A percentile compares a stretch with the other conserved stretches of the same genome.
Evolutionary conservation across 2,797 vertebrate genomes (phyloP).

Genomic region (Otolemur crassicaudatus): DNA sequence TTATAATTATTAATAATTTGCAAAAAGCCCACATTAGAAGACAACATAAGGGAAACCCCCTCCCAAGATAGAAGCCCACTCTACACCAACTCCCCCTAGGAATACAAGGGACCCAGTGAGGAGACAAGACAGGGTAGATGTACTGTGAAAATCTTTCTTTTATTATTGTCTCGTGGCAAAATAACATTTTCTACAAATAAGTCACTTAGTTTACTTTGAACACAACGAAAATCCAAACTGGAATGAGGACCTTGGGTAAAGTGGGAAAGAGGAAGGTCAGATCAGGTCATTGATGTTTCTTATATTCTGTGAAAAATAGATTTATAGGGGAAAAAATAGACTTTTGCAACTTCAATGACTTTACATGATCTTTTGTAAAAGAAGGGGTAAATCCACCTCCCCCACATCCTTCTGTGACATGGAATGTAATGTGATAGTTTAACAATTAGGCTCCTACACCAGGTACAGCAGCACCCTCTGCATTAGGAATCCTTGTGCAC

Average conservation of each 20-base stretch:
- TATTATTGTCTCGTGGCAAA: conserved; percentile 86
- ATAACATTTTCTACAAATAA: conserved; percentile 86
- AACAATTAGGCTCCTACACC: rapidly evolving
- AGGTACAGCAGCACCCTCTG: not conserved
- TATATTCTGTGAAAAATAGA: conserved; percentile 79
- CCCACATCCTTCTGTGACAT: not conserved
- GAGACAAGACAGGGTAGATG: not conserved
- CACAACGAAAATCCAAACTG: conserved; percentile 71
- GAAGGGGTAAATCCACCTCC: conserved; percentile 11
- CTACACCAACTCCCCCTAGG: not conserved
- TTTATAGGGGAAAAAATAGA: conserved; percentile 71
- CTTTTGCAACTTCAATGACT: conserved; percentile 53
- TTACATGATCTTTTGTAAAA: conserved; percentile 37
- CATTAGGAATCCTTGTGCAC: not conserved
- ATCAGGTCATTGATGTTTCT: conserved; percentile 56
- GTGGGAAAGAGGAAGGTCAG: conserved; percentile 7
- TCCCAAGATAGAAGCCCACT: not conserved
- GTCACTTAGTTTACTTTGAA: conserved; percentile 76
- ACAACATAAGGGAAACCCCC: not conserved
- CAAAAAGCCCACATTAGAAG: not conserved
- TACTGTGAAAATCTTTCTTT: conserved; percentile 80
- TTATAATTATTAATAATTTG: not conserved
- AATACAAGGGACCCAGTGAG: not conserved
- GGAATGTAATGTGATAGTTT: not conserved
- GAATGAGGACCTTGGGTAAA: conserved; percentile 46